Percentiles rank a stretch among this genome's conserved stretches.
Conservation (phyloP, 1,140 invertebrate species). For the Orchestia grillus region DNA sequence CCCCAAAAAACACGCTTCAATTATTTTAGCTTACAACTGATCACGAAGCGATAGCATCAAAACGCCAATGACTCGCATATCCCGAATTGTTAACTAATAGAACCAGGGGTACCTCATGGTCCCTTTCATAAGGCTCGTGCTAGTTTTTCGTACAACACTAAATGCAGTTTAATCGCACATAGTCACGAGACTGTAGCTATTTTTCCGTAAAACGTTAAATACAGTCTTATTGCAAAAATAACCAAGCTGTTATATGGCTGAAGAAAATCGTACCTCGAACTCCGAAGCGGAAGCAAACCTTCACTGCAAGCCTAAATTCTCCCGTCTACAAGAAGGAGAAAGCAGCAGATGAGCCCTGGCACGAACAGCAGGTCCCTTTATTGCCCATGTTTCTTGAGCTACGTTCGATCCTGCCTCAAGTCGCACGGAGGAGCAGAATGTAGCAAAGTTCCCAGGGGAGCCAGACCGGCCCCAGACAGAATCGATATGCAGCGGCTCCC, state of each 20-base stretch:
- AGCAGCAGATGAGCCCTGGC: neutral
- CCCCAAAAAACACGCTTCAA: too few relatives aligned
- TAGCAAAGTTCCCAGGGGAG: neutral
- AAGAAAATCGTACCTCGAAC: neutral
- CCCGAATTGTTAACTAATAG: neutral
- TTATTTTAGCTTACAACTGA: too few relatives aligned
- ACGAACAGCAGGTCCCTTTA: neutral
- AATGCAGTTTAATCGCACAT: too few relatives aligned
- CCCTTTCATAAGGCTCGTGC: too few relatives aligned
- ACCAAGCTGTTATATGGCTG: too few relatives aligned
- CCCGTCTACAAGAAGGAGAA: neutral
- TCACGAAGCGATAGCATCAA: too few relatives aligned
- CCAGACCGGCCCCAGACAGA: slow-evolving; percentile 3
- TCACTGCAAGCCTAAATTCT: neutral
- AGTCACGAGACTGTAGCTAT: too few relatives aligned
- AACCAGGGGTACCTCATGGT: too few relatives aligned
- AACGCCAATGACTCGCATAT: too few relatives aligned
- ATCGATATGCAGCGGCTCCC: neutral
- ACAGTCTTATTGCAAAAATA: too few relatives aligned
- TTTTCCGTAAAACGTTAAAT: too few relatives aligned
- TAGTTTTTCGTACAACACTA: too few relatives aligned
- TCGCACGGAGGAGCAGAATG: neutral
- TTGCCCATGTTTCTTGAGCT: neutral
- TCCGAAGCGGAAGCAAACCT: neutral
- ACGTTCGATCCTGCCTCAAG: neutral